Percentiles rank a stretch among this genome's conserved stretches.
phyloP scores from a whole-genome alignment of 1,140 invertebrate genomes.

The Ctenoplectra terminalis region DNA sequence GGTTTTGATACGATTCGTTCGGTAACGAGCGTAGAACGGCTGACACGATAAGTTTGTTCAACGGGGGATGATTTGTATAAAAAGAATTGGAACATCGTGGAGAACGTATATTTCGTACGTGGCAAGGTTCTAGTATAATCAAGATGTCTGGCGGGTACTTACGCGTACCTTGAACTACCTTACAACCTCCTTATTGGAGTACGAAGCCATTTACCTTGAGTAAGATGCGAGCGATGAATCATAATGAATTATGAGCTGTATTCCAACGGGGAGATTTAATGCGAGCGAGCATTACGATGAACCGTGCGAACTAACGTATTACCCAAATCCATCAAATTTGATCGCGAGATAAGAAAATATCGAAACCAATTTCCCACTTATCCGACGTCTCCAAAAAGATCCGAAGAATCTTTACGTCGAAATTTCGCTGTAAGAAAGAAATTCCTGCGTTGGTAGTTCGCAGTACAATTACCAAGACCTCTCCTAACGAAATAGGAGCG shows the following conservation, averaged over 20 bases:
- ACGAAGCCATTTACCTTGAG: background rate
- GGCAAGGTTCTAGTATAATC: no score
- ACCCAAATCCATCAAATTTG: background rate
- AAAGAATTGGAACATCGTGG: no score
- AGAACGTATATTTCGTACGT: no score
- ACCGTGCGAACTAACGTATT: background rate
- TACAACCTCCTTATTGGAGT: background rate
- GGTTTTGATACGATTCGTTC: no score
- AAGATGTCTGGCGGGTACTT: no score
- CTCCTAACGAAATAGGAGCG: background rate
- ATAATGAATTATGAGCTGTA: background rate
- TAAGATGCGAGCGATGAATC: background rate
- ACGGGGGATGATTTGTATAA: no score
- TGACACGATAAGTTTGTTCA: no score
- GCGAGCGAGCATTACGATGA: background rate
- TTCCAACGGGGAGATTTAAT: background rate
- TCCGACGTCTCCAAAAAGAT: background rate
- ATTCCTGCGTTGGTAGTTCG: conserved; percentile 2
- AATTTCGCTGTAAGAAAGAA: background rate
- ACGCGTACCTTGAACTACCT: no score
- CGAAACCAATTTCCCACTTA: background rate
- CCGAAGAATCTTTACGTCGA: background rate
- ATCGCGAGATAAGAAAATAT: background rate
- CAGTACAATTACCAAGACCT: conserved; percentile 4
- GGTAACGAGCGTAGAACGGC: no score